Base-by-base conservation (phyloP, 2,888 invertebrate genomes). In the Schizaphis graminum region DNA sequence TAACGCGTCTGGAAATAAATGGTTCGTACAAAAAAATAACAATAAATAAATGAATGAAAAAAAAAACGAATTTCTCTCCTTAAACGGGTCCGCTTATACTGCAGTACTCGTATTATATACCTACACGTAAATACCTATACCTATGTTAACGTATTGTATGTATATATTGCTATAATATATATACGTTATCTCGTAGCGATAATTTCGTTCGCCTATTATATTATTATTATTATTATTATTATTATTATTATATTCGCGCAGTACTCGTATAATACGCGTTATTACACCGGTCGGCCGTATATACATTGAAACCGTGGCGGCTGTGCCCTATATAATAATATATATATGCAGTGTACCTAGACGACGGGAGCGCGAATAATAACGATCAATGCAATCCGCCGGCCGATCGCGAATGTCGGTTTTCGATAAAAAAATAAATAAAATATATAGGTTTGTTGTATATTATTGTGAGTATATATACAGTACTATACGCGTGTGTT, bases 121-220 rank as follows among this genome's bases (percentile, higher is more conserved):
- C 53, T 77, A 35, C 21, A 35, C 77, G 35, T 35, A 77, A 77
- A 77, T 35, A 35, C 35, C 21, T 77, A 77, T 77, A 21, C 16
- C 7, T 67, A 28, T 57, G 11, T 26, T 28, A 11, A 3, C 4
- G n/a, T 13, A n/a, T 67, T 13, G 67, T 67, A 67, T 67, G 16
- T n/a, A 44, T 61, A 57, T 57, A 67, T 67, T 67, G 61, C 61
- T 67, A 67, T 28, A 26, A 41, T 41, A 41, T 41, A 41, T 41
- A 44, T n/a, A n/a, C 28, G 61, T 61, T 67, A 67, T 67, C 61
- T 67, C 61, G 61, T 61, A 61, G 28, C 61, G 61, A 61, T 61
- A n/a, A 61, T 61, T 67, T 67, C 67, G 67, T 67, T 67, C n/a
- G n/a, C 67, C 67, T n/a, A 67, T 67, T 61, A 61, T 61, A 61